Conservation (phyloP, 2,797 vertebrate genomes). For the Lophius americanus region DNA sequence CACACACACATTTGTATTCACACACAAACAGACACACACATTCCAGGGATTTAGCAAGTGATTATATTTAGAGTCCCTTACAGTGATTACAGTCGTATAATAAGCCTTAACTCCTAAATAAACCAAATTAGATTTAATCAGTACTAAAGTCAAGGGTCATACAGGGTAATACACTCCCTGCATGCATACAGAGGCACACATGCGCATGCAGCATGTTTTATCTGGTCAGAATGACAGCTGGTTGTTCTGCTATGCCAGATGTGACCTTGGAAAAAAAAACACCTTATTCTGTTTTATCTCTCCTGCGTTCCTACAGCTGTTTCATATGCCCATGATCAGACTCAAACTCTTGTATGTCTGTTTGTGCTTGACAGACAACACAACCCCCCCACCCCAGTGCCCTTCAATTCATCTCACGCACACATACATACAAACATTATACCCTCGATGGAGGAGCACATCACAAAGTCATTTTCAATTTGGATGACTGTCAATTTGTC, state of each 20-base stretch:
- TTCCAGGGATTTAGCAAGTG: conserved; percentile 33
- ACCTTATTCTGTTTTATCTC: conserved; percentile 46
- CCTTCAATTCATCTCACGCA: conserved; percentile 67
- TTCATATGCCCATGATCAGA: conserved; percentile 48
- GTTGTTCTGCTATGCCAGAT: conserved; percentile 56
- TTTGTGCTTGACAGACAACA: conserved; percentile 18
- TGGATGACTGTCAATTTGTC: conserved; percentile 46
- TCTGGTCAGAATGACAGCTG: conserved; percentile 46
- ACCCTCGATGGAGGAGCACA: conserved; percentile 62
- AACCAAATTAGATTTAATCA: conserved; percentile 25
- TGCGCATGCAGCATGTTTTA: conserved; percentile 3
- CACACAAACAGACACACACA: conserved; percentile 4
- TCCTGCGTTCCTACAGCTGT: conserved; percentile 49
- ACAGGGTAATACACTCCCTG: conserved; percentile 7
- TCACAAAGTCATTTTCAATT: conserved; percentile 79
- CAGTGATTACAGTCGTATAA: conserved; percentile 26
- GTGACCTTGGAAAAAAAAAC: conserved; percentile 67
- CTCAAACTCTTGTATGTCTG: conserved; percentile 44
- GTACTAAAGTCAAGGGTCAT: conserved; percentile 18
- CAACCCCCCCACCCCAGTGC: conserved; percentile 44
- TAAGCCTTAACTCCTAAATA: conserved; percentile 43
- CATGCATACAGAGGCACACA: background rate
- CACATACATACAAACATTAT: conserved; percentile 55
- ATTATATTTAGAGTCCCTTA: conserved; percentile 46
- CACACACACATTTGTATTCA: background rate